A percentile compares a stretch with the other conserved stretches of the same genome.
These are phyloP conservation scores for Bradysia coprophila DNA, from an alignment of 1,140 invertebrate genomes.

Conservation along the genomic window DNA sequence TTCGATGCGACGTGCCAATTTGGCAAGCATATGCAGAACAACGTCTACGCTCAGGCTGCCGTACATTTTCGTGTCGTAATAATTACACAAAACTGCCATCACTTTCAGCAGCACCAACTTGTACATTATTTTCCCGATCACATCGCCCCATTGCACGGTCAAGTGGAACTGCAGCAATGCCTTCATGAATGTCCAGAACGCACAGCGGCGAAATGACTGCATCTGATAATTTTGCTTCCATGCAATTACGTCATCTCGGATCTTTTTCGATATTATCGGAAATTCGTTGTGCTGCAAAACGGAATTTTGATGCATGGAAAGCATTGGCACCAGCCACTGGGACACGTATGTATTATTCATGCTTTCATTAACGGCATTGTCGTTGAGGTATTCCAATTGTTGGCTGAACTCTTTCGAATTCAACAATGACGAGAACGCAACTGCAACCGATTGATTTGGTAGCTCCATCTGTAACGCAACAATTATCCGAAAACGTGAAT, in stretches of 20 bases:
- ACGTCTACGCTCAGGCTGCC: background rate
- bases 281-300: background rate
- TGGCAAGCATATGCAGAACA: background rate
- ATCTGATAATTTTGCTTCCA: background rate
- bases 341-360: background rate
- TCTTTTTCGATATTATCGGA: background rate
- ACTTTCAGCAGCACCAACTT: background rate
- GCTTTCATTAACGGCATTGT: background rate
- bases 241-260: background rate
- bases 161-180: background rate
- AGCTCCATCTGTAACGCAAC: background rate
- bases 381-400: background rate
- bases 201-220: background rate
- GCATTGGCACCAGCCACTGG: background rate
- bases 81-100: background rate
- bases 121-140: background rate
- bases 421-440: background rate
- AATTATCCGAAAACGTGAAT: too few species aligned
- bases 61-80: background rate
- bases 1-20: background rate
- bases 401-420: background rate
- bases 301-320: background rate
- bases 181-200: background rate
- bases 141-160: background rate
- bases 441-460: background rate